Evolutionary conservation across 1,140 invertebrate genomes (phyloP).

Genomic region (Drosophila oshimai): DNA sequence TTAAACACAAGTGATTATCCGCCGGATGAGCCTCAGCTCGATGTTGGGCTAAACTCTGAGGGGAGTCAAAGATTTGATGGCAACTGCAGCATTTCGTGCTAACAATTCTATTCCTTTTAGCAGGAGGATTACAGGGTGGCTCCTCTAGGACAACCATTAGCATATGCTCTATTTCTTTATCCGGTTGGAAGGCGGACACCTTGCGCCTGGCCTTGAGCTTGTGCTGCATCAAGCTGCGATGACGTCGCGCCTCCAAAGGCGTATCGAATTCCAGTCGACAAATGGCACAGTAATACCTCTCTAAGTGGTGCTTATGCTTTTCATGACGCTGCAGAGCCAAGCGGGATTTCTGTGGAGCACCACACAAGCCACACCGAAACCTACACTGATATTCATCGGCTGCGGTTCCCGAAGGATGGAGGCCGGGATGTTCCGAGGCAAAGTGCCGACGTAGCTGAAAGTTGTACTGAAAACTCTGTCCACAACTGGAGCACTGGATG

Average conservation of each 20-base stretch:
- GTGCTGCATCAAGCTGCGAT: constrained; percentile 86
- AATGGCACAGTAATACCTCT: constrained; percentile 87
- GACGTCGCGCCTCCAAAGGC: constrained; percentile 86
- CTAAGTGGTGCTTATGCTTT: constrained; percentile 84
- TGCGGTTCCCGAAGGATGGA: constrained; percentile 80
- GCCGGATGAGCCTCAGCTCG: constrained; percentile 82
- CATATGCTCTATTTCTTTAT: constrained; percentile 43
- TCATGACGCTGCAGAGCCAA: constrained; percentile 87
- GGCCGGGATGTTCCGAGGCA: constrained; percentile 77
- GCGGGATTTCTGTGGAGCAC: constrained; percentile 85
- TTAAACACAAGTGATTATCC: constrained; percentile 85
- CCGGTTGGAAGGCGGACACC: neutral
- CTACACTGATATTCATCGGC: constrained; percentile 87
- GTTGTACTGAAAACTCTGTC: constrained; percentile 87
- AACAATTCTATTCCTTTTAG: neutral
- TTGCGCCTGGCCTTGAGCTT: constrained; percentile 7
- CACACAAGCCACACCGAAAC: constrained; percentile 85
- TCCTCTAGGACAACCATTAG: constrained; percentile 44
- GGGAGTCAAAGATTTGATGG: constrained; percentile 82
- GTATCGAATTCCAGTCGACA: constrained; percentile 87
- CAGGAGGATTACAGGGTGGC: neutral
- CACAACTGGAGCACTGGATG: constrained; percentile 83
- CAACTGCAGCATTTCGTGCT: constrained; percentile 41
- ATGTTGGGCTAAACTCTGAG: constrained; percentile 87
- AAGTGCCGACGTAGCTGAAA: constrained; percentile 87